These are phyloP conservation scores for Conus betulinus DNA, from an alignment of 1,140 invertebrate genomes.

Conservation along the genomic window DNA sequence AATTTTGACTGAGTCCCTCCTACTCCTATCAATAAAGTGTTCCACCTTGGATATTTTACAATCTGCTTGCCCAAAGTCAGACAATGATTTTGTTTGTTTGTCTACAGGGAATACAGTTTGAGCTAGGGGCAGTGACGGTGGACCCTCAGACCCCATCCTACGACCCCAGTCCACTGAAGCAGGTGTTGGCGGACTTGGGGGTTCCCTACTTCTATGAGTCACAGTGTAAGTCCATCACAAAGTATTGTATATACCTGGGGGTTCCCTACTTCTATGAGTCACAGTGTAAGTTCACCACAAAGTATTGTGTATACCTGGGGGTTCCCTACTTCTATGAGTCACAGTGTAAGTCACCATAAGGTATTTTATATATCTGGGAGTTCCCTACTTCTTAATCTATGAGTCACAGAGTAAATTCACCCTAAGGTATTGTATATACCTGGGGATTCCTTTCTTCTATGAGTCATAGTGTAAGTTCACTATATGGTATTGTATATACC, in stretches of 20 bases:
- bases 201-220: slow-evolving; percentile 86
- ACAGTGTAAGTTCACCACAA: slow-evolving; percentile 72
- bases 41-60: too few species aligned
- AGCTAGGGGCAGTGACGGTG: slow-evolving; percentile 85
- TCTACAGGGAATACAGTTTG: slow-evolving; percentile 83
- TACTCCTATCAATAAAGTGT: too few species aligned
- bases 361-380: slow-evolving; percentile 75
- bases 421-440: slow-evolving; percentile 40
- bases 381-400: slow-evolving; percentile 67
- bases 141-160: slow-evolving; percentile 81
- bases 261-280: slow-evolving; percentile 86
- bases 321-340: slow-evolving; percentile 86
- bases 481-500: slow-evolving; percentile 41
- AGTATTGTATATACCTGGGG: slow-evolving; percentile 73
- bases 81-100: neutral
- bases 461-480: slow-evolving; percentile 80
- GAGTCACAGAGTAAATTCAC: slow-evolving; percentile 80
- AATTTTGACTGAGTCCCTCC: too few species aligned
- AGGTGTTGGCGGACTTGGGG: slow-evolving; percentile 82
- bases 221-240: slow-evolving; percentile 72
- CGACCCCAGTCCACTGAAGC: slow-evolving; percentile 82
- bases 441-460: slow-evolving; percentile 85
- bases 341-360: slow-evolving; percentile 33
- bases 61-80: too few species aligned
- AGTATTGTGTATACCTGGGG: slow-evolving; percentile 73